Evolutionary conservation across 2,113 vertebrate species (phyloP).

Genomic region (Oreocharis arfaki): DNA sequence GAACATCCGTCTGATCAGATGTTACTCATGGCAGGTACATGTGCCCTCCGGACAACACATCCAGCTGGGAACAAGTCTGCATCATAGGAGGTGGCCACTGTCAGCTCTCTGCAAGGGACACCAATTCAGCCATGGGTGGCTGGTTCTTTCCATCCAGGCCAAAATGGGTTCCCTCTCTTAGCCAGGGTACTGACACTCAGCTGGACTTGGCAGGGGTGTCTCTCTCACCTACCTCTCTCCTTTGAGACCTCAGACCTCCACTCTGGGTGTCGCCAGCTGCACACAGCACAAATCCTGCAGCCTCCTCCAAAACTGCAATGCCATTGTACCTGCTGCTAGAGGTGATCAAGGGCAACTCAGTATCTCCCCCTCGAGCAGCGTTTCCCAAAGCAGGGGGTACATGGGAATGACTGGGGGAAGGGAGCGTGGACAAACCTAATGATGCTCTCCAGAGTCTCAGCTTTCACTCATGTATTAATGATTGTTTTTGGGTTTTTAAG

Average conservation of each 20-base stretch:
- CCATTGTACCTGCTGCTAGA: slow-evolving; percentile 72
- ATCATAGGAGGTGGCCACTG: background rate
- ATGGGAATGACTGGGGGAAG: slow-evolving; percentile 53
- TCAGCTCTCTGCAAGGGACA: background rate
- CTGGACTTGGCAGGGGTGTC: slow-evolving; percentile 56
- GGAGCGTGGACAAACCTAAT: slow-evolving; percentile 7
- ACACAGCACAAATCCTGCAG: slow-evolving; percentile 72
- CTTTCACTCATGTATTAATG: slow-evolving; percentile 10
- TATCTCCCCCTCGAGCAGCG: slow-evolving; percentile 60
- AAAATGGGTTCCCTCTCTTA: slow-evolving; percentile 11
- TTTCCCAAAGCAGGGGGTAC: slow-evolving; percentile 59
- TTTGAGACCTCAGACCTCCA: slow-evolving; percentile 74
- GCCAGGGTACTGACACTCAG: slow-evolving; percentile 25
- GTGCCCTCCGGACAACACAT: background rate
- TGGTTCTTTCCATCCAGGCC: slow-evolving; percentile 55
- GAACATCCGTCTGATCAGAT: background rate
- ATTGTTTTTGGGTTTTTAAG: background rate
- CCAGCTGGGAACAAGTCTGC: background rate
- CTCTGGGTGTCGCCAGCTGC: slow-evolving; percentile 70
- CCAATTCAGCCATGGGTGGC: slow-evolving; percentile 45
- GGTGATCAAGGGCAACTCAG: slow-evolving; percentile 71
- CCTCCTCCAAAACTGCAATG: slow-evolving; percentile 70
- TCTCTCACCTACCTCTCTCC: slow-evolving; percentile 74
- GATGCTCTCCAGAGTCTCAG: slow-evolving; percentile 40
- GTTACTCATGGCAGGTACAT: background rate